Evolutionary conservation across 2,888 invertebrate species (phyloP).

Genomic region (Autographa gamma): DNA sequence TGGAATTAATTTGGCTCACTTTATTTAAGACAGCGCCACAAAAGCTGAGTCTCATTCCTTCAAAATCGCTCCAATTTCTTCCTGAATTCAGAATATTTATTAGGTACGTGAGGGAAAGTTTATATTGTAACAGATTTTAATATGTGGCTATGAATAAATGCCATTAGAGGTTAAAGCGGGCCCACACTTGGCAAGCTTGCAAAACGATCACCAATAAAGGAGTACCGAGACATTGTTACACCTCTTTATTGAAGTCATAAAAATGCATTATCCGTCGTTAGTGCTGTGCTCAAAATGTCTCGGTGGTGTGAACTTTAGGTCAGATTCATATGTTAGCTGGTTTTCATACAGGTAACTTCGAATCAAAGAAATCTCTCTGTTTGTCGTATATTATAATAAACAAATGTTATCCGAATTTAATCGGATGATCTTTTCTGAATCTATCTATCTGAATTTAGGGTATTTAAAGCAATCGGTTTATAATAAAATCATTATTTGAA

Average conservation of each 20-base stretch:
- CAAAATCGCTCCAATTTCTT: background rate
- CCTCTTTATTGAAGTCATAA: slow-evolving; percentile 66
- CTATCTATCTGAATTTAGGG: too few species aligned
- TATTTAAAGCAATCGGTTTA: too few species aligned
- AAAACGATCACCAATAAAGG: slow-evolving; percentile 65
- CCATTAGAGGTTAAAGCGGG: slow-evolving; percentile 59
- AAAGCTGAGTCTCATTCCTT: background rate
- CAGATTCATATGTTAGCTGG: background rate
- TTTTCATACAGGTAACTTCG: background rate
- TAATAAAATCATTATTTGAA: background rate
- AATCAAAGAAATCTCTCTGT: too few species aligned
- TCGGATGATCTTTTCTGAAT: too few species aligned
- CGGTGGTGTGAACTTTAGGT: background rate
- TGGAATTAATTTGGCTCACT: slow-evolving; percentile 2
- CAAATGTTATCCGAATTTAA: too few species aligned
- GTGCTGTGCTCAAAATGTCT: slow-evolving; percentile 39
- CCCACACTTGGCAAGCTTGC: slow-evolving; percentile 64
- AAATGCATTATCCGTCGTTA: slow-evolving; percentile 66
- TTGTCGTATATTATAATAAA: too few species aligned
- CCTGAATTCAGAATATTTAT: background rate
- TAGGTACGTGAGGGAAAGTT: background rate
- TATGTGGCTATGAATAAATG: slow-evolving; percentile 52
- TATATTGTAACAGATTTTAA: slow-evolving; percentile 44
- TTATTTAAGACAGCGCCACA: slow-evolving; percentile 9
- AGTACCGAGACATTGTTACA: slow-evolving; percentile 63